Conservation (phyloP, 2,113 vertebrate genomes). For the Psilopsiagon aymara region DNA sequence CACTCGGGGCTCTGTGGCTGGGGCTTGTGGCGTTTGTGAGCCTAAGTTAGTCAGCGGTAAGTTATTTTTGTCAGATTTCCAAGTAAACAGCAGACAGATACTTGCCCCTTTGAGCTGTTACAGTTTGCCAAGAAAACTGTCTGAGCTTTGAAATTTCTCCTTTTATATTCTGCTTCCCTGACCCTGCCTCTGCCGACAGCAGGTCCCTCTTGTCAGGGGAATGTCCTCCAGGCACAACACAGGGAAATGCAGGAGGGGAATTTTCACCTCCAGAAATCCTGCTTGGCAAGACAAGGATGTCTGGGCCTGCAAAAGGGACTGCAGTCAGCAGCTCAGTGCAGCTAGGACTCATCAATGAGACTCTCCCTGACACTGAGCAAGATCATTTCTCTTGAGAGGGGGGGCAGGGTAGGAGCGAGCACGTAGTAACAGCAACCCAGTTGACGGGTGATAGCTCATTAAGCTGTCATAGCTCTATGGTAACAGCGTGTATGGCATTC, state of each 20-base stretch:
- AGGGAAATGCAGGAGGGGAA: not conserved
- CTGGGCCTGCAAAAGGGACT: not conserved
- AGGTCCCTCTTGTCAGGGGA: not conserved
- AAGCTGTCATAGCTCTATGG: conserved; percentile 28
- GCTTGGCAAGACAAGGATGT: not conserved
- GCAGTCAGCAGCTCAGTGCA: not conserved
- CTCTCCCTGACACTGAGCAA: rapidly evolving
- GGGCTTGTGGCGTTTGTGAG: not conserved
- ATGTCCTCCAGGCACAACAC: not conserved
- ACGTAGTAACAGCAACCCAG: rapidly evolving
- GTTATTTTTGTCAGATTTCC: conserved; percentile 2
- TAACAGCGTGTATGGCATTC: not conserved
- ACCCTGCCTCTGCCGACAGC: not conserved
- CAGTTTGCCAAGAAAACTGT: not conserved
- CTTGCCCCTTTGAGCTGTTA: not conserved
- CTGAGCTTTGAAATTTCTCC: conserved; percentile 35
- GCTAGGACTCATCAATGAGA: rapidly evolving
- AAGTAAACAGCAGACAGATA: conserved; percentile 26
- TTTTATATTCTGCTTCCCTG: conserved; percentile 32
- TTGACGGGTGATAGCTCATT: not conserved
- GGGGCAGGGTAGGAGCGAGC: not conserved
- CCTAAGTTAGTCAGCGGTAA: not conserved
- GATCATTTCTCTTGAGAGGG: not conserved
- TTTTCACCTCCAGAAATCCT: conserved; percentile 17
- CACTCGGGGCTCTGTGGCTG: not conserved